These are phyloP conservation scores for Procavia capensis DNA, from an alignment of 2,113 vertebrate species.

Conservation along the genomic window DNA sequence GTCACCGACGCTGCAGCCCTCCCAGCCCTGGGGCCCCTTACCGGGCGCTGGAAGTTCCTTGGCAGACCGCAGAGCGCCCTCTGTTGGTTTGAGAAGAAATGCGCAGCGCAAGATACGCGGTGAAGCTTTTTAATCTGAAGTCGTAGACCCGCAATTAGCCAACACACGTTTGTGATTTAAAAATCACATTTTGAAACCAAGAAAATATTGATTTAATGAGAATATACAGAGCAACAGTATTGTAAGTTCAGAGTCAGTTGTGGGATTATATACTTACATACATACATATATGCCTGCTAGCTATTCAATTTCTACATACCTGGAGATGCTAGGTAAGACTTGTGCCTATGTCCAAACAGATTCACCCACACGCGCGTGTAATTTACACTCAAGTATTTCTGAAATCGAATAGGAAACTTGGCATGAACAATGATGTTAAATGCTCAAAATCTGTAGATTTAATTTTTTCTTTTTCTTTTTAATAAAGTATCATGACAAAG, in stretches of 20 bases:
- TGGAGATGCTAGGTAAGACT: slow-evolving; percentile 29
- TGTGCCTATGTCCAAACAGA: not conserved
- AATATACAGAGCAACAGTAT: not conserved
- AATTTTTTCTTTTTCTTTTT: not conserved
- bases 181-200: slow-evolving; percentile 43
- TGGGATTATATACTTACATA: not conserved
- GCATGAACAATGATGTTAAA: slow-evolving; percentile 1
- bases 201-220: slow-evolving; percentile 42
- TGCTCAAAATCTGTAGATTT: not conserved
- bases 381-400: slow-evolving; percentile 36
- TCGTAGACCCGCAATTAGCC: not conserved
- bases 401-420: not conserved
- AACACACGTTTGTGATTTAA: not conserved
- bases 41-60: slow-evolving; percentile 69
- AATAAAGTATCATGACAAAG: slow-evolving; percentile 38
- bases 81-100: slow-evolving; percentile 84
- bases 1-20: slow-evolving; percentile 27
- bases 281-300: not conserved
- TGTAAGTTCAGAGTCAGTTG: not conserved
- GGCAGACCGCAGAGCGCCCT: slow-evolving; percentile 89
- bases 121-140: not conserved
- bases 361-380: not conserved
- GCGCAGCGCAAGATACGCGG: not conserved
- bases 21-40: not conserved
- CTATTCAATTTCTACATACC: slow-evolving; percentile 66